Conservation (phyloP, 2,797 vertebrate species). For the Liparis tanakae region DNA sequence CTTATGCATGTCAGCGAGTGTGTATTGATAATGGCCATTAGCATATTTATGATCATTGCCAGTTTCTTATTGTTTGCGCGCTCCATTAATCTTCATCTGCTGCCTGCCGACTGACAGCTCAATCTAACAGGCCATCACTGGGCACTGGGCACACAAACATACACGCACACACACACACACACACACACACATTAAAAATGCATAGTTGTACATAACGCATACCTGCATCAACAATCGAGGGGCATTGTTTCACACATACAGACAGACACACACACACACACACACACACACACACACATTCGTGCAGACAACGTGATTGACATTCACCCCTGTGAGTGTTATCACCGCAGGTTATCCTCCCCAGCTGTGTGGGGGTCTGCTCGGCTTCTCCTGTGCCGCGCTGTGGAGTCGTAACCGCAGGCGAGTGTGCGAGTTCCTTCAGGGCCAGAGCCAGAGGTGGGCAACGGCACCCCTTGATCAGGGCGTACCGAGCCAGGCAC, state of each 20-base stretch:
- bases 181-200: constrained; percentile 41
- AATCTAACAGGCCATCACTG: constrained; percentile 98
- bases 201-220: constrained; percentile 64
- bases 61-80: constrained; percentile 96
- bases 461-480: constrained; percentile 89
- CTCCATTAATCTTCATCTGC: constrained; percentile 99
- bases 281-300: constrained; percentile 58
- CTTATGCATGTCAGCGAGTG: constrained; percentile 64
- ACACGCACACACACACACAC: constrained; percentile 48
- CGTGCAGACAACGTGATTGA: constrained; percentile 87
- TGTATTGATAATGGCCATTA: constrained; percentile 95
- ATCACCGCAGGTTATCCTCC: constrained; percentile 93
- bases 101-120: constrained; percentile 97
- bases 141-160: constrained; percentile 68
- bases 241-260: constrained; percentile 87
- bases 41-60: constrained; percentile 99
- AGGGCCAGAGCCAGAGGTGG: constrained; percentile 85
- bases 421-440: constrained; percentile 49
- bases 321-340: constrained; percentile 89
- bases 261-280: constrained; percentile 59
- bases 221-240: constrained; percentile 70
- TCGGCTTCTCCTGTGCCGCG: constrained; percentile 77
- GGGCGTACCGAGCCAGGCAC: constrained; percentile 78
- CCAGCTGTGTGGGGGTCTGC: constrained; percentile 90
- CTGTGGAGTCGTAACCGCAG: constrained; percentile 77